Evolutionary conservation across 2,888 invertebrate species (phyloP).

Genomic region (Coecobrya sp.): DNA sequence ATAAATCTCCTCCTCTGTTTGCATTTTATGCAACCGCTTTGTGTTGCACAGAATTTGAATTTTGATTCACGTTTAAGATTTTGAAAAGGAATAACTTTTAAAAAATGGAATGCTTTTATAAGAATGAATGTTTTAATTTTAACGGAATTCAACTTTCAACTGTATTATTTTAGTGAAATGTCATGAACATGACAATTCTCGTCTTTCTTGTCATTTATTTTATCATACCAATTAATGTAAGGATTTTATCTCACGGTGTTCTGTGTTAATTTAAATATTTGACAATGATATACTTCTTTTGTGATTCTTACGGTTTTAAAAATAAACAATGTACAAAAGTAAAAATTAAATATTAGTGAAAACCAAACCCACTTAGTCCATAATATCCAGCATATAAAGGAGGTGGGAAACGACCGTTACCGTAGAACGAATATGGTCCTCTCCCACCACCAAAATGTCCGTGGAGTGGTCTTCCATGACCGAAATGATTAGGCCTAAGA

Average conservation of each 20-base stretch:
- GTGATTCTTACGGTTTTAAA: conserved; percentile 11
- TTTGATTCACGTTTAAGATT: too few relatives aligned
- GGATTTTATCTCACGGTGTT: neutral
- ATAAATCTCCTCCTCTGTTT: too few relatives aligned
- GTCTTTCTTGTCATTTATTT: conserved; percentile 12
- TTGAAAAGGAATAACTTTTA: too few relatives aligned
- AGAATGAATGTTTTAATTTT: conserved; percentile 8
- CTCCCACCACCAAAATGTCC: neutral
- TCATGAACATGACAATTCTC: conserved; percentile 6
- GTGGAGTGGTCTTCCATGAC: neutral
- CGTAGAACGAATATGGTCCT: neutral
- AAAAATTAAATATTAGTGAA: conserved; percentile 57
- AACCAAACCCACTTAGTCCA: conserved; percentile 79
- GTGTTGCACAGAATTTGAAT: too few relatives aligned
- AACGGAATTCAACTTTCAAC: neutral
- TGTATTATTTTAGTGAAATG: neutral
- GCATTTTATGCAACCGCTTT: conserved; percentile 6
- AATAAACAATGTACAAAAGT: conserved; percentile 17
- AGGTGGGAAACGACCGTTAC: conserved; percentile 45
- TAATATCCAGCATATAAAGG: conserved; percentile 76
- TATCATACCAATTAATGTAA: neutral
- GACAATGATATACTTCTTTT: neutral
- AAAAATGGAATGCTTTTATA: neutral
- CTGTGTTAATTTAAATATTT: neutral
- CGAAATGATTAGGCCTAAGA: neutral